A percentile compares a stretch with the other conserved stretches of the same genome.
phyloP scores from a whole-genome alignment of 1,140 invertebrate species.

The Drosophila lini region DNA sequence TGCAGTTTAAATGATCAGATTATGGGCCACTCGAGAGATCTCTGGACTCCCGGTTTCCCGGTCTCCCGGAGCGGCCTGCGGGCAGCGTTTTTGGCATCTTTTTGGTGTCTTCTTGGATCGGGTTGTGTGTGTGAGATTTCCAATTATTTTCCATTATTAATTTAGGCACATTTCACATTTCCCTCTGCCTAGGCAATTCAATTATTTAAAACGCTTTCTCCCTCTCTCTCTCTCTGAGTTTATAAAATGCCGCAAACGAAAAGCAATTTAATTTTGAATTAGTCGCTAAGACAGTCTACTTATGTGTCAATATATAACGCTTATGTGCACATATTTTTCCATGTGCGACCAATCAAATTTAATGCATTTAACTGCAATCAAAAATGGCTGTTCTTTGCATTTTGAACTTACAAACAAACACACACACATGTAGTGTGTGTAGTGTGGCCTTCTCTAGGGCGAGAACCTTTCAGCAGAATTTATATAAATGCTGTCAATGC shows the following conservation, averaged over 20 bases:
- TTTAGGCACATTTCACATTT: conserved; percentile 25
- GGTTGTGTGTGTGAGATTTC: conserved; percentile 10
- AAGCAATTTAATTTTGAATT: conserved; percentile 54
- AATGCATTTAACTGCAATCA: conserved; percentile 78
- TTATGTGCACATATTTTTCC: conserved; percentile 4
- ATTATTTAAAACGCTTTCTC: conserved; percentile 33
- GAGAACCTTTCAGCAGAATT: conserved; percentile 53
- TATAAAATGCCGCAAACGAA: conserved; percentile 31
- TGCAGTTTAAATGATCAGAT: conserved; percentile 79
- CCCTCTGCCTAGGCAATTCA: conserved; percentile 24
- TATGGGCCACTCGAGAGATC: conserved; percentile 64
- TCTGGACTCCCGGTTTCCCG: conserved; percentile 2
- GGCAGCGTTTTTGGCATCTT: conserved; percentile 10
- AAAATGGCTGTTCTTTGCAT: conserved; percentile 57
- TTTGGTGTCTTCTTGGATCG: not conserved
- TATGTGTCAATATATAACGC: conserved; percentile 16
- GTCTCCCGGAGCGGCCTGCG: conserved; percentile 22
- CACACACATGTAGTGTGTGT: not conserved
- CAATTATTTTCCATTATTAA: conserved; percentile 28
- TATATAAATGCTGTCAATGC: conserved; percentile 55
- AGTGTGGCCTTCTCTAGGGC: not conserved
- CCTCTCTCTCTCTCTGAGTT: not conserved
- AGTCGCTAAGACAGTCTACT: conserved; percentile 34
- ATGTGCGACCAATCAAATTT: conserved; percentile 63
- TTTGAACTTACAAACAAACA: conserved; percentile 32